These are phyloP conservation scores for Athetis lepigone DNA, from an alignment of 2,888 invertebrate genomes.

Conservation along the genomic window DNA sequence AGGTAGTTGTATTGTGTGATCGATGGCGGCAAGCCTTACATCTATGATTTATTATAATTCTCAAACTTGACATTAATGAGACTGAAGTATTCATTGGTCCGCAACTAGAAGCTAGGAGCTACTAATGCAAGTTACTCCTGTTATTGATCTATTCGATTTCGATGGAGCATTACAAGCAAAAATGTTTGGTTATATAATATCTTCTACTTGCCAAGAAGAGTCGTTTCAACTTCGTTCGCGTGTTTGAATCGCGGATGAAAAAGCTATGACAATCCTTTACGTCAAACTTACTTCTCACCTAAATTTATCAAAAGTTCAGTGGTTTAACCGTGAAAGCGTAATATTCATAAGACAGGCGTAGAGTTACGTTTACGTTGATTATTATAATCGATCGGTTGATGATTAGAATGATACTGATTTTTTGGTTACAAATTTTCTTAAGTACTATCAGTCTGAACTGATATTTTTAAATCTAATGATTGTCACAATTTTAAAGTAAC, in stretches of 20 bases:
- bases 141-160: conserved; percentile 43
- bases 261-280: too few relatives aligned
- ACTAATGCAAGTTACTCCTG: conserved; percentile 73
- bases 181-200: not conserved
- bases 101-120: conserved; percentile 67
- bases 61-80: conserved; percentile 80
- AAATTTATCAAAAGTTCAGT: too few relatives aligned
- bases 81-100: conserved; percentile 71
- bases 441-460: too few relatives aligned
- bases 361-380: too few relatives aligned
- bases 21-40: conserved; percentile 82
- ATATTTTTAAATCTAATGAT: too few relatives aligned
- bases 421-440: too few relatives aligned
- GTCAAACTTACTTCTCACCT: too few relatives aligned
- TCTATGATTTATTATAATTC: conserved; percentile 86
- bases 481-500: not conserved
- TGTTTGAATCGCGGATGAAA: too few relatives aligned
- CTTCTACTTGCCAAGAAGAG: not conserved
- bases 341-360: too few relatives aligned
- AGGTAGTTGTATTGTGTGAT: conserved; percentile 88
- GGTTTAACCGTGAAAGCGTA: too few relatives aligned
- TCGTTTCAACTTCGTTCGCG: too few relatives aligned
- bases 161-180: conserved; percentile 58
- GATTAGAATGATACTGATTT: not conserved
- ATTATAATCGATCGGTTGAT: too few relatives aligned